Percentiles rank a stretch among this genome's conserved stretches.
Conservation (phyloP, 2,888 invertebrate species). For the Xanthia togata region DNA sequence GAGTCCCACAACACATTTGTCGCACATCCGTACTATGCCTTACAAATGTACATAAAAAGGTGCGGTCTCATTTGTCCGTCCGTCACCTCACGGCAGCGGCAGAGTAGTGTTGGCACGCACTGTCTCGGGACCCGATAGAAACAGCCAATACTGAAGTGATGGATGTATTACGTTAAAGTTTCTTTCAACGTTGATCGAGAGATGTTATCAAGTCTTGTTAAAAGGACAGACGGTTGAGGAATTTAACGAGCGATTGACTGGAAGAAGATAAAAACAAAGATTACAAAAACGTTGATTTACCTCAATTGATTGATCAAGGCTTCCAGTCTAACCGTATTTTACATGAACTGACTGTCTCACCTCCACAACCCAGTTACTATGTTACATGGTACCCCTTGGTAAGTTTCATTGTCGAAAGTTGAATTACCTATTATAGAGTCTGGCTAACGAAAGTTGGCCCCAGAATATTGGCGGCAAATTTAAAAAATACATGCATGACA, state of each 20-base stretch:
- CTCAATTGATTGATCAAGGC: not conserved
- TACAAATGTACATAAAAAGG: slow-evolving; percentile 5
- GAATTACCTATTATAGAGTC: too few species aligned
- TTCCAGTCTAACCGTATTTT: not conserved
- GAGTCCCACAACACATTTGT: not conserved
- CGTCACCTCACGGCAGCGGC: slow-evolving; percentile 24
- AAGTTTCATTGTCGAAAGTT: not conserved
- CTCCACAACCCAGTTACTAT: not conserved
- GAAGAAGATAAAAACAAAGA: not conserved
- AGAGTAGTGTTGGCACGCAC: slow-evolving; percentile 11
- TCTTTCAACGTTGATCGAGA: slow-evolving; percentile 13
- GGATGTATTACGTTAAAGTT: slow-evolving; percentile 57
- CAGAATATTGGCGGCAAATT: too few species aligned
- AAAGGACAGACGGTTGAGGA: not conserved
- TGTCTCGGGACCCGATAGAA: slow-evolving; percentile 24
- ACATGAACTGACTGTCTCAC: not conserved
- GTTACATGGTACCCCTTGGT: not conserved
- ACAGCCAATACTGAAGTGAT: slow-evolving; percentile 35
- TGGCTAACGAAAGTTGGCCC: too few species aligned
- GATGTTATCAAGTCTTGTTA: slow-evolving; percentile 18
- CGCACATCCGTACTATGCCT: not conserved
- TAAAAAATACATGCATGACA: too few species aligned
- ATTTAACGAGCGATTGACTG: not conserved
- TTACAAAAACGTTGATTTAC: not conserved
- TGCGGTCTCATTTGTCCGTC: slow-evolving; percentile 30